Evolutionary conservation across 1,140 invertebrate species (phyloP).

Genomic region (Homarus americanus): DNA sequence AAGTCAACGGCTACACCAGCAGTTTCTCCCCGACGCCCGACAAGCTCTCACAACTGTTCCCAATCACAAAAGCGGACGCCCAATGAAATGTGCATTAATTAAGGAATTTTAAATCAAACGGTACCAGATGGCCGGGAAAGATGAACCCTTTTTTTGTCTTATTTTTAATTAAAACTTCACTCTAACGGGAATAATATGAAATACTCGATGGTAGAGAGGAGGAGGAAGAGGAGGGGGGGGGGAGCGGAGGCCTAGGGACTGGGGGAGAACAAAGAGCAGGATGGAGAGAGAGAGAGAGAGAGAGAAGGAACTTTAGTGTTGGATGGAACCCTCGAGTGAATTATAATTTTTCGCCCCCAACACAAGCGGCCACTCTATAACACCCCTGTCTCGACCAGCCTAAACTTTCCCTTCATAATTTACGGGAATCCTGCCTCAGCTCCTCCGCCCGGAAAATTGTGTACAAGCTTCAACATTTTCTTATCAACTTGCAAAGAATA

Average conservation of each 20-base stretch:
- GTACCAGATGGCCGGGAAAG: conserved; percentile 1
- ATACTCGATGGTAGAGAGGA: neutral
- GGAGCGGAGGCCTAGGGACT: neutral
- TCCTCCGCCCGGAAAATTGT: neutral
- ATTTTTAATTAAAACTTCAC: conserved; percentile 15
- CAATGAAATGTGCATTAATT: conserved; percentile 19
- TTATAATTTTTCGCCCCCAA: neutral
- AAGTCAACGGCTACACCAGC: too few species aligned
- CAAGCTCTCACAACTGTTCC: neutral
- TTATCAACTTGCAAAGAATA: neutral
- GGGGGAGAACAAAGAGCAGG: neutral
- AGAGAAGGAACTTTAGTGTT: neutral
- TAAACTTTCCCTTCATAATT: conserved; percentile 7
- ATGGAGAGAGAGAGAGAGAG: neutral
- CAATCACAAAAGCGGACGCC: conserved; percentile 6
- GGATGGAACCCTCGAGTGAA: neutral
- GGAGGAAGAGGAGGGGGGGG: too few species aligned
- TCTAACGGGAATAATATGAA: conserved; percentile 5
- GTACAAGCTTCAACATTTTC: neutral
- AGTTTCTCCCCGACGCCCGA: neutral
- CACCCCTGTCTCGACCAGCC: conserved; percentile 1
- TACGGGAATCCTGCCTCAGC: neutral
- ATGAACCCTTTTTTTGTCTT: neutral
- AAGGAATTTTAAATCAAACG: conserved; percentile 9
- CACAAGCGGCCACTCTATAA: conserved; percentile 1